Percentiles rank a stretch among this genome's conserved stretches.
Conservation (phyloP, 2,113 vertebrate species). For the Sturnira hondurensis region DNA sequence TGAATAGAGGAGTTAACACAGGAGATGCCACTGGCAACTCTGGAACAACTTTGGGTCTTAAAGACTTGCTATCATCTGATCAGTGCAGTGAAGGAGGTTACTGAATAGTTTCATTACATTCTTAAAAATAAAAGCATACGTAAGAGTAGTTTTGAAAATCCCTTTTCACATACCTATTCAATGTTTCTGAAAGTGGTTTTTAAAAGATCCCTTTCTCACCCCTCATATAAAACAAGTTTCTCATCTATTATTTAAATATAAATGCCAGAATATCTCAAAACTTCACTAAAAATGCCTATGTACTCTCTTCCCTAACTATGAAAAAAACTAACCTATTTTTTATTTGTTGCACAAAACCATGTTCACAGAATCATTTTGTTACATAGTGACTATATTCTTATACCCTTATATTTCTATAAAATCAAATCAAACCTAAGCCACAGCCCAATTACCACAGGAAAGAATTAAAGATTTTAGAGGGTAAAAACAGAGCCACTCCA, state of each 20-base stretch:
- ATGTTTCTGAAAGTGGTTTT: background rate
- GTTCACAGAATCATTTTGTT: background rate
- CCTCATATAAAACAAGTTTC: conserved; percentile 11
- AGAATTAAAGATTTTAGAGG: background rate
- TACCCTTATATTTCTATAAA: background rate
- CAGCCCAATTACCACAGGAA: background rate
- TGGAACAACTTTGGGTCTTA: background rate
- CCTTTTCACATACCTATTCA: background rate
- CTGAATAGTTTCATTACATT: background rate
- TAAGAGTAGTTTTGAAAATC: background rate
- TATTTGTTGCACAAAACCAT: background rate
- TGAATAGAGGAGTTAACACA: conserved; percentile 6
- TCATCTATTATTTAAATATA: background rate
- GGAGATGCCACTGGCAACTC: background rate
- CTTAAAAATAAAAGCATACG: conserved; percentile 31
- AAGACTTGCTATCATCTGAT: background rate
- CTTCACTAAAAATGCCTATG: background rate
- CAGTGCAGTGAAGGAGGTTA: background rate
- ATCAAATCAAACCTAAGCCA: background rate
- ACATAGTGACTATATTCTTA: background rate
- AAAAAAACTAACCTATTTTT: background rate
- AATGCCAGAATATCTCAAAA: background rate
- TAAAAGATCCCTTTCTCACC: background rate
- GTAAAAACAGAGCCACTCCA: background rate
- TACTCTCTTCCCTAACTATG: background rate